Evolutionary conservation across 2,797 vertebrate species (phyloP).

Genomic region (Muscicapa striata): DNA sequence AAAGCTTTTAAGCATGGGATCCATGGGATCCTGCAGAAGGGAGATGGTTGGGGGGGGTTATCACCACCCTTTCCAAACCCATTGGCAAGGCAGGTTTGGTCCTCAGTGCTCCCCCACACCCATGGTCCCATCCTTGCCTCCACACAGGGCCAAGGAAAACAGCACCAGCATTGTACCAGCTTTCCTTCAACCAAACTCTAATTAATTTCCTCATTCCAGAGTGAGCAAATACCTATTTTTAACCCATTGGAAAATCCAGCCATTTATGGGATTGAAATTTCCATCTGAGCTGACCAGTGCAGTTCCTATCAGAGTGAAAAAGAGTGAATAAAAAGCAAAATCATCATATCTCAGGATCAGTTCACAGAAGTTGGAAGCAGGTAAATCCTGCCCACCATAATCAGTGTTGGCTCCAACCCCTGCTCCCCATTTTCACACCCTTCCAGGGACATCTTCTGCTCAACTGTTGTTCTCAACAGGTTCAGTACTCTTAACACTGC

Average conservation of each 20-base stretch:
- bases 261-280: background rate
- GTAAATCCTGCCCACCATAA: background rate
- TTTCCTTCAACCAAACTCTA: background rate
- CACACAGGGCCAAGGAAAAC: rapidly evolving
- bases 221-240: background rate
- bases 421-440: rapidly evolving
- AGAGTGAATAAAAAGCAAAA: background rate
- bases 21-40: background rate
- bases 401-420: background rate
- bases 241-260: background rate
- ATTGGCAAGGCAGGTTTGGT: background rate
- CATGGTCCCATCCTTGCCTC: rapidly evolving
- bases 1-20: rapidly evolving
- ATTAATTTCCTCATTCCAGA: background rate
- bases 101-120: rapidly evolving
- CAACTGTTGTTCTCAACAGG: background rate
- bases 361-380: background rate
- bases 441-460: background rate
- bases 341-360: background rate
- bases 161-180: background rate
- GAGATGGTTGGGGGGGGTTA: background rate
- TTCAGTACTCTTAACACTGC: background rate
- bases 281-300: rapidly evolving
- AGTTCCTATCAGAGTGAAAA: background rate
- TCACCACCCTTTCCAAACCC: rapidly evolving